A percentile compares a stretch with the other conserved stretches of the same genome.
Evolutionary conservation across 2,113 vertebrate genomes (phyloP).

Genomic region (Meriones unguiculatus): DNA sequence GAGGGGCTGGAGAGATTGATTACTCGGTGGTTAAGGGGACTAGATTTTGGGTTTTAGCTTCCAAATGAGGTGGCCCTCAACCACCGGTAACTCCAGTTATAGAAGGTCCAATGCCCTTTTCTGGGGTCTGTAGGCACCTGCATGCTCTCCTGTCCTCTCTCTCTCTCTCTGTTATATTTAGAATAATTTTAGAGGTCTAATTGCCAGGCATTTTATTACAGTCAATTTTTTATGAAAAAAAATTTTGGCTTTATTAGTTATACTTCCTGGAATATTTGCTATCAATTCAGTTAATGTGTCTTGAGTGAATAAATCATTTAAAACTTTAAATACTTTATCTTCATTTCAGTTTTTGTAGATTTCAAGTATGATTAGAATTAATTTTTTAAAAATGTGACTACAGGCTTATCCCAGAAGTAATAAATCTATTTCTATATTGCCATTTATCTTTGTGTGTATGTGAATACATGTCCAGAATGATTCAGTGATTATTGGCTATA

Average conservation of each 20-base stretch:
- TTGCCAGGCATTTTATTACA: not conserved
- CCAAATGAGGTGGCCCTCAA: not conserved
- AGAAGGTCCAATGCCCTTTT: not conserved
- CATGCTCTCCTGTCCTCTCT: not conserved
- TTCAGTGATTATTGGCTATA: conserved; percentile 23
- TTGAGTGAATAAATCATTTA: conserved; percentile 36
- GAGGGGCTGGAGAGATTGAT: not conserved
- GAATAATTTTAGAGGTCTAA: conserved; percentile 27
- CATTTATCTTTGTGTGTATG: not conserved
- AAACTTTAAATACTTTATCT: conserved; percentile 47
- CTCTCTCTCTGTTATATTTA: not conserved
- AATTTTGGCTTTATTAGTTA: not conserved
- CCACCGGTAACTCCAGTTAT: not conserved
- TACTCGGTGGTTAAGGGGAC: not conserved
- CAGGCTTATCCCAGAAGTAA: conserved; percentile 1
- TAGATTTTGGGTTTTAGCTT: not conserved
- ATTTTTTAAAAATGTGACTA: conserved; percentile 14
- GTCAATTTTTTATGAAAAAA: not conserved
- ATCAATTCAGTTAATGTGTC: conserved; percentile 35
- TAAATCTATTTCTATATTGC: conserved; percentile 26
- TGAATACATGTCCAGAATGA: conserved; percentile 11
- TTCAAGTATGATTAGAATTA: conserved; percentile 50
- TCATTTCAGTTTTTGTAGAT: conserved; percentile 38
- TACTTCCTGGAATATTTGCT: conserved; percentile 24
- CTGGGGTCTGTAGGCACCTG: not conserved